Evolutionary conservation across 1,140 invertebrate genomes (phyloP).

Genomic region (Macrostomum lignano): DNA sequence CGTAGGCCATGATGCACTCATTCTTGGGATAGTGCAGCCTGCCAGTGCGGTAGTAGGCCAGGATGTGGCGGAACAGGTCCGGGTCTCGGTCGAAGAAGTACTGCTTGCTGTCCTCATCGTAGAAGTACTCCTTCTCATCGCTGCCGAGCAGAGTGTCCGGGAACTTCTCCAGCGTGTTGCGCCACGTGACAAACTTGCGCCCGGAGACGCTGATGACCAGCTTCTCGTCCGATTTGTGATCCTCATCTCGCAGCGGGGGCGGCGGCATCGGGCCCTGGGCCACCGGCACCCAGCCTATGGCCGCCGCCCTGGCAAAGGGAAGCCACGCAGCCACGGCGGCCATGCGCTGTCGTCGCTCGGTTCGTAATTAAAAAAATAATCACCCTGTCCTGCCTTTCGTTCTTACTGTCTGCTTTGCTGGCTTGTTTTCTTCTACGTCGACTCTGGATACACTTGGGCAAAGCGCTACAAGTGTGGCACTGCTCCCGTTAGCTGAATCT

Average conservation of each 20-base stretch:
- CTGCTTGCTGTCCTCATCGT: slow-evolving; percentile 81
- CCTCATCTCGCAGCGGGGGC: slow-evolving; percentile 18
- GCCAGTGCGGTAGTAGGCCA: slow-evolving; percentile 93
- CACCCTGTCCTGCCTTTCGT: too few species aligned
- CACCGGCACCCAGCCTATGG: slow-evolving; percentile 51
- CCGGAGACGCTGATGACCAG: slow-evolving; percentile 35
- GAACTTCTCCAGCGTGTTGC: slow-evolving; percentile 93
- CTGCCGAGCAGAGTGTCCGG: slow-evolving; percentile 88
- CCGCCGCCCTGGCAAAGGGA: slow-evolving; percentile 89
- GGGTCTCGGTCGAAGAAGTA: slow-evolving; percentile 99
- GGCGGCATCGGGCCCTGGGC: slow-evolving; percentile 42
- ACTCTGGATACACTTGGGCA: too few species aligned
- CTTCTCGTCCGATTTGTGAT: slow-evolving; percentile 13
- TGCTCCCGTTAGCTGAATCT: too few species aligned
- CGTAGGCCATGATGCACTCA: slow-evolving; percentile 90
- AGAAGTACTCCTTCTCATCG: slow-evolving; percentile 93
- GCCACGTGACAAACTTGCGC: slow-evolving; percentile 82
- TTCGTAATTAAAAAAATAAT: too few species aligned
- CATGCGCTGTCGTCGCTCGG: too few species aligned
- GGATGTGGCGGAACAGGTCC: slow-evolving; percentile 86
- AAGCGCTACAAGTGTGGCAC: too few species aligned
- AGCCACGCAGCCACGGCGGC: slow-evolving; percentile 97
- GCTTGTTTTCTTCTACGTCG: too few species aligned
- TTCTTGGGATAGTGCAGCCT: slow-evolving; percentile 95
- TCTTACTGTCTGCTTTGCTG: too few species aligned